These are phyloP conservation scores for Platycnemis pennipes DNA, from an alignment of 2,888 invertebrate genomes.

Conservation along the genomic window DNA sequence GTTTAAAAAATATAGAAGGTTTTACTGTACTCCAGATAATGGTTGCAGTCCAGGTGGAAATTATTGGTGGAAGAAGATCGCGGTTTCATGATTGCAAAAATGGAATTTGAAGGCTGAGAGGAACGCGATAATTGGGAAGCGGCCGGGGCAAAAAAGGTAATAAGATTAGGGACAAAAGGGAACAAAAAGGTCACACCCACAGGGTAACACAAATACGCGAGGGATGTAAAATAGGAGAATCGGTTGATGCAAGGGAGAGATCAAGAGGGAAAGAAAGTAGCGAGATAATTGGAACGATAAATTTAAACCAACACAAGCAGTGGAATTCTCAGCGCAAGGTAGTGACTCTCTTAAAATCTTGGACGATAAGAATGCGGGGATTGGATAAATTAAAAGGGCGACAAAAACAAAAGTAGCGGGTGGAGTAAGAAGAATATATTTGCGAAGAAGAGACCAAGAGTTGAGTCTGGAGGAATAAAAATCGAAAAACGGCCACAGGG, in stretches of 20 bases:
- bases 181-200: background rate
- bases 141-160: background rate
- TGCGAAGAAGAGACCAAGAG: background rate
- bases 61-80: background rate
- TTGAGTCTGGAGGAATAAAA: background rate
- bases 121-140: conserved; percentile 5
- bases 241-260: background rate
- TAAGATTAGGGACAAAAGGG: background rate
- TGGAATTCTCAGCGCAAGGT: background rate
- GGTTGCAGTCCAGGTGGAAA: background rate
- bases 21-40: too few relatives aligned
- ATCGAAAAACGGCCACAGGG: background rate
- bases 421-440: background rate
- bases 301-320: background rate
- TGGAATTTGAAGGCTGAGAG: background rate
- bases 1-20: too few relatives aligned
- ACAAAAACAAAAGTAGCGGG: background rate
- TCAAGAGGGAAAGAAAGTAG: background rate
- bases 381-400: background rate
- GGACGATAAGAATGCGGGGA: background rate
- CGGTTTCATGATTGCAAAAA: background rate
- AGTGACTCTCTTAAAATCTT: background rate
- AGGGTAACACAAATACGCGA: background rate
- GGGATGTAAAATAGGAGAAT: background rate
- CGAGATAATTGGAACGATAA: conserved; percentile 61